These are phyloP conservation scores for Mustela erminea DNA, from an alignment of 2,797 vertebrate species.

Conservation along the genomic window DNA sequence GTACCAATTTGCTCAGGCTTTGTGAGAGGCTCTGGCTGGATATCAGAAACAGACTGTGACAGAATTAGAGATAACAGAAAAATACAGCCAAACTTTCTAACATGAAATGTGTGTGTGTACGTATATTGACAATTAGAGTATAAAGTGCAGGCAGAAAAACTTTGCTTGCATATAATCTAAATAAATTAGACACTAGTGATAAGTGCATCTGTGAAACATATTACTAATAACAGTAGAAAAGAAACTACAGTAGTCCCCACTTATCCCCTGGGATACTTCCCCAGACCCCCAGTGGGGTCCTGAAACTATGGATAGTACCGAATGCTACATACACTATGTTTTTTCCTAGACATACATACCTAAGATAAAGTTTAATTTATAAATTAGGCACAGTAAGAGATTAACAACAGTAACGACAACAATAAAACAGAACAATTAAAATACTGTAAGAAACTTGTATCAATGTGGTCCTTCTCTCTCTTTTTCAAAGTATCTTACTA, in stretches of 20 bases:
- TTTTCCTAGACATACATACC: not conserved
- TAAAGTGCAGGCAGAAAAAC: constrained; percentile 2
- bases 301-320: not conserved
- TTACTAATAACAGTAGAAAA: not conserved
- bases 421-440: not conserved
- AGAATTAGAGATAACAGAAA: constrained; percentile 22
- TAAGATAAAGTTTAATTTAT: not conserved
- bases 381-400: not conserved
- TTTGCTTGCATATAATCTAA: not conserved
- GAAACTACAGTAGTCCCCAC: not conserved
- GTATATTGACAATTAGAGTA: not conserved
- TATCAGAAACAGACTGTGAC: not conserved
- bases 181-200: not conserved
- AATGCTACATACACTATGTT: not conserved
- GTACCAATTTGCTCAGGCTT: constrained; percentile 36
- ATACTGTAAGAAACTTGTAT: not conserved
- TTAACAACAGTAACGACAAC: not conserved
- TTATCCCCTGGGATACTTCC: not conserved
- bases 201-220: not conserved
- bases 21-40: not conserved
- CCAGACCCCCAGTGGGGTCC: not conserved
- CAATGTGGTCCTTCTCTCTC: not conserved
- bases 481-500: not conserved
- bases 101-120: not conserved
- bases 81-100: constrained; percentile 12